Evolutionary conservation across 2,888 invertebrate genomes (phyloP), one percentile per base, ranked within the genome.

Genomic region (Synanthedon formicaeformis): DNA sequence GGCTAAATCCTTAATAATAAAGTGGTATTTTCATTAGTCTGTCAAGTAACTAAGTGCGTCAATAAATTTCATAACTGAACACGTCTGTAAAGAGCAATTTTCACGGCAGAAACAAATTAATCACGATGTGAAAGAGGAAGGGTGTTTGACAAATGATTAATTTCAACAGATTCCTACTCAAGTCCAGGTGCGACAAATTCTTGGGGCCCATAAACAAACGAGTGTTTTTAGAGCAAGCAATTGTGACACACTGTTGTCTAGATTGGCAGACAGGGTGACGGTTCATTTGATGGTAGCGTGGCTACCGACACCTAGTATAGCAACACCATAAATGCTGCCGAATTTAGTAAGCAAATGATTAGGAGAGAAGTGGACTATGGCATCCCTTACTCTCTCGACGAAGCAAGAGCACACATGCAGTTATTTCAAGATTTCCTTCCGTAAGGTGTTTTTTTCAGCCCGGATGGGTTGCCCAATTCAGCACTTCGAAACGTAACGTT

Each of bases 101-200:
- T 60, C 70, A 64, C 61, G 62, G 50, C 63, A 64, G 62, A 61
- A 67, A 69, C 68, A 69, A 49, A 76, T 75, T 71, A 74, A 75
- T 75, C 70, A 67, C 63, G 51, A 54, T 51, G 55, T 49, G 50
- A 52, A 55, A 52, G 54, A 53, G 52, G 56, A 57, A 60, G 63
- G 64, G 60, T 67, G 67, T 70, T 69, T 71, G 73, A 66, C 67
- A 69, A 69, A 69, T 69, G 75, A 81, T 78, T 76, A 78, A 80
- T 81, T 70, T 54, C 58, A 55, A 67, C 64, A 62, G 68, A 66
- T 67, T 66, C 61, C 64, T 60, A 62, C 57, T 61, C 12, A 62
- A 65, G 65, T 68, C 64, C 73, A 75, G 75, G 78, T 76, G 78
- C 59, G 65, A 66, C 16, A 16, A 49, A 49, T 49, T 23, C 49